Evolutionary conservation across 2,888 invertebrate genomes (phyloP), one percentile per base, ranked within the genome.

Genomic region (Phyto melanocephala): DNA sequence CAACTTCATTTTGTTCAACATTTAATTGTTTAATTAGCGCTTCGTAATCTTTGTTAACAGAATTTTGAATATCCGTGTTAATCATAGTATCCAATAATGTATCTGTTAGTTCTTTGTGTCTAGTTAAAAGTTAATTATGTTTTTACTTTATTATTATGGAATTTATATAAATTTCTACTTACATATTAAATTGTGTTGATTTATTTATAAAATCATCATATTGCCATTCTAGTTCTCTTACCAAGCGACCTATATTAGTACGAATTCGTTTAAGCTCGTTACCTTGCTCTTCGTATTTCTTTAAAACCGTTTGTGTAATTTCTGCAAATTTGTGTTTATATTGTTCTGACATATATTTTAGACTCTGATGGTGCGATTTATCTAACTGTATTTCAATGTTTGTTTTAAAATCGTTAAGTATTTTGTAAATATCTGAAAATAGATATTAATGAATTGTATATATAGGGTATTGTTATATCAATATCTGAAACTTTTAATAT

Each of bases 151-250:
- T n/a, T 28, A 62, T 50, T 24, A 28, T n/a, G 1, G 45, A 45
- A 56, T 60, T 1, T 37, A 28, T 15, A n/a, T 1, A n/a, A 71
- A 28, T 37, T 22, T 7, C 10, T 68, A 35, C 58, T 62, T 84
- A 86, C 86, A 80, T 74, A 71, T 85, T 60, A 77, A 81, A 84
- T 45, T 81, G 62, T 45, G 81, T 72, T 11, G 76, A 63, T 81
- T 71, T 80, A 17, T 70, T 67, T 42, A 72, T 58, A 65, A 78
- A 84, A 7, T 50, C 50, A 33, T 85, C 76, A 52, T 80, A 82
- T 71, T 85, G 83, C 40, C 70, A 60, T 24, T 70, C 58, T 20
- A 86, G 65, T 78, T 84, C 81, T 42, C 62, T 74, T 15, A 77
- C 40, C 42, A 84, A 67, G 17, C 63, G 58, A 6, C 71, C 62